A percentile compares a stretch with the other conserved stretches of the same genome.
phyloP scores from a whole-genome alignment of 2,797 vertebrate species.

The Poecile montanus region DNA sequence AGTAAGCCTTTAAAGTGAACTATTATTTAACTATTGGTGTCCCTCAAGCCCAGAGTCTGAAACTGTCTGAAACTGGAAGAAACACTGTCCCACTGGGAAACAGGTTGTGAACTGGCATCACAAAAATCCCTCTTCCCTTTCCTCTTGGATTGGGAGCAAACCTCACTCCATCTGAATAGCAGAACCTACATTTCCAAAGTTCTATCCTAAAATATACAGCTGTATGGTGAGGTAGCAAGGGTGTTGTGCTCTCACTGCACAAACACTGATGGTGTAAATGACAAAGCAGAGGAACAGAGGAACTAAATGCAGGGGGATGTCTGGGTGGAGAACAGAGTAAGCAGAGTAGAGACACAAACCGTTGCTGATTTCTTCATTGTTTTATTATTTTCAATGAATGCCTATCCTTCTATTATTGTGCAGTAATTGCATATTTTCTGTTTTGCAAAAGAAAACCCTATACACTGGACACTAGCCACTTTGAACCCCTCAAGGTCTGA shows the following conservation, averaged over 20 bases:
- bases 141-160: neutral
- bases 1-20: no score
- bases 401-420: neutral
- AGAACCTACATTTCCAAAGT: neutral
- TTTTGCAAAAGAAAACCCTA: neutral
- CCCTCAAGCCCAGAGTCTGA: neutral
- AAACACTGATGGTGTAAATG: neutral
- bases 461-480: neutral
- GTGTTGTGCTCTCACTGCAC: neutral
- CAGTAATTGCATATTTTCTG: neutral
- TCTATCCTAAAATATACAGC: neutral
- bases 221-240: neutral
- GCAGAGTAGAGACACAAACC: neutral
- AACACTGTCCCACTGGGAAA: neutral
- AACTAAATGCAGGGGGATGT: rapidly evolving
- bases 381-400: neutral
- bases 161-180: neutral
- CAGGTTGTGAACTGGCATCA: neutral
- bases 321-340: neutral
- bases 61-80: no score
- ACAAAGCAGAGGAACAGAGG: neutral
- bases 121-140: neutral
- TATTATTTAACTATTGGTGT: neutral
- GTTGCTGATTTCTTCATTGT: neutral
- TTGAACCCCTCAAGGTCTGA: neutral